Evolutionary conservation across 2,888 invertebrate genomes (phyloP).

Genomic region (Mamestra brassicae): DNA sequence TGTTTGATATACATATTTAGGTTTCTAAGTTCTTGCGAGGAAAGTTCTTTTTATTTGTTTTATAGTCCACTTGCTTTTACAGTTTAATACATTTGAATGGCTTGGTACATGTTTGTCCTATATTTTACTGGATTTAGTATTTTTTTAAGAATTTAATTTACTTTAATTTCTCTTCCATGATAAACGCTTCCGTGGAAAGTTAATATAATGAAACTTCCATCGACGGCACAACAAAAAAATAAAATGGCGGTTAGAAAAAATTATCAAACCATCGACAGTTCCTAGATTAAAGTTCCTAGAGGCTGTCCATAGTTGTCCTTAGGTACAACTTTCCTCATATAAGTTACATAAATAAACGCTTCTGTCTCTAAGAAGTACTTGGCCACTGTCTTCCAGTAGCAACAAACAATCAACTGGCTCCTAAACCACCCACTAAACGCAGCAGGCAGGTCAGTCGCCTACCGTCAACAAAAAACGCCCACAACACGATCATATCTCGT

Average conservation of each 20-base stretch:
- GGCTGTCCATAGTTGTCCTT: no score
- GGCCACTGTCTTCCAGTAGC: conserved; percentile 42
- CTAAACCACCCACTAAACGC: conserved; percentile 53
- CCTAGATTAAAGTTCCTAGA: no score
- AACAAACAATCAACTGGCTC: conserved; percentile 31
- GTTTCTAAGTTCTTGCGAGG: neutral
- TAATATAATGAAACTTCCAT: no score
- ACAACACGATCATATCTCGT: conserved; percentile 82
- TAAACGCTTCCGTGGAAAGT: no score
- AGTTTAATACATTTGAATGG: neutral
- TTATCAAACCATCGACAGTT: no score
- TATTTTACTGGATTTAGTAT: no score
- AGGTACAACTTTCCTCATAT: no score
- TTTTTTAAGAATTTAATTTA: no score
- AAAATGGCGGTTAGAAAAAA: no score
- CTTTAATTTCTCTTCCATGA: no score
- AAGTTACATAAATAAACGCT: neutral
- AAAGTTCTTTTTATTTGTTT: neutral
- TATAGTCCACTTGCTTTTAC: neutral
- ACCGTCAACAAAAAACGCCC: conserved; percentile 76
- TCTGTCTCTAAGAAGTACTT: neutral
- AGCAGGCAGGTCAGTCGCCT: conserved; percentile 72
- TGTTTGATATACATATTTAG: conserved; percentile 27
- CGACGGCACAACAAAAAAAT: no score
- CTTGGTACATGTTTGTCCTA: no score